phyloP scores from a whole-genome alignment of 2,888 invertebrate genomes.

The Eupeodes luniger region DNA sequence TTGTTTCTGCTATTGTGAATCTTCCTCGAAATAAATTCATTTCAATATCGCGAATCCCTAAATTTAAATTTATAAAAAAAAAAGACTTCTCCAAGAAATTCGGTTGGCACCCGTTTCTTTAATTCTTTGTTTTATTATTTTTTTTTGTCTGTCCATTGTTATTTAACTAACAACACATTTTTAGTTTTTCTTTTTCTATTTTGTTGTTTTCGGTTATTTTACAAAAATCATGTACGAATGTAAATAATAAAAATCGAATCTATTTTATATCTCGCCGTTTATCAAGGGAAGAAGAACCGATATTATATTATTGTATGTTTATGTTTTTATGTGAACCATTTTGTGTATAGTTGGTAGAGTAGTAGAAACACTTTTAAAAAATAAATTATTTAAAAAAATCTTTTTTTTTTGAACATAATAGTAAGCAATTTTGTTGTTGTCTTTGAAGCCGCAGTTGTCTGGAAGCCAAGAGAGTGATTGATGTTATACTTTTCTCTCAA shows the following conservation, averaged over 20 bases:
- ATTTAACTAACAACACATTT: slow-evolving; percentile 12
- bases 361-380: slow-evolving; percentile 20
- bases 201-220: slow-evolving; percentile 44
- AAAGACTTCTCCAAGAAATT: background rate
- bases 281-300: slow-evolving; percentile 23
- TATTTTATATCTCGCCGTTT: slow-evolving; percentile 12
- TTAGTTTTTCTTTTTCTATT: background rate
- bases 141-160: slow-evolving; percentile 10
- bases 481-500: background rate
- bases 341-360: slow-evolving; percentile 1
- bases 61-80: background rate
- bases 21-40: no score
- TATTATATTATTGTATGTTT: background rate
- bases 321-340: slow-evolving; percentile 9
- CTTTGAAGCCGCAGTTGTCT: slow-evolving; percentile 34
- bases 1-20: no score
- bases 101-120: slow-evolving; percentile 27
- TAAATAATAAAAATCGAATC: slow-evolving; percentile 49
- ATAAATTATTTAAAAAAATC: slow-evolving; percentile 53
- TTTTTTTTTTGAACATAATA: slow-evolving; percentile 37
- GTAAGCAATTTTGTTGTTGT: slow-evolving; percentile 20
- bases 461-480: slow-evolving; percentile 40
- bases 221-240: slow-evolving; percentile 57
- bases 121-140: background rate
- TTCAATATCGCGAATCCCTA: no score